Conservation (phyloP, 2,113 vertebrate genomes). For the Rhombomys opimus region DNA sequence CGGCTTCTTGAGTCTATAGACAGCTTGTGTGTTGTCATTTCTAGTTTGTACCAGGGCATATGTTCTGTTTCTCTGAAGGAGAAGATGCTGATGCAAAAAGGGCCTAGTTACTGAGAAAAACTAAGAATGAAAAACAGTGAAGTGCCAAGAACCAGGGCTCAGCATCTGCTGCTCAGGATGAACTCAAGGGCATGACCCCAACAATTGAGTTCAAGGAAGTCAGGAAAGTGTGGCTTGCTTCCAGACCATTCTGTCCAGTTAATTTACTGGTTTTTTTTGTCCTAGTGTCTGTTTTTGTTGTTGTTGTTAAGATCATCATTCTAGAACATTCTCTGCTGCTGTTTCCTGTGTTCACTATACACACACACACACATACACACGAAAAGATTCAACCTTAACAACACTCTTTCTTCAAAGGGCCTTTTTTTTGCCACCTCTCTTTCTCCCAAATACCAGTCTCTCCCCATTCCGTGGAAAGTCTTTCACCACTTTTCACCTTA, state of each 20-base stretch:
- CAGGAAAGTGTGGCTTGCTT: background rate
- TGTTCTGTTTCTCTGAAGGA: background rate
- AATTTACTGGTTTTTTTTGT: background rate
- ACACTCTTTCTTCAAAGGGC: background rate
- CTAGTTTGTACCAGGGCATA: background rate
- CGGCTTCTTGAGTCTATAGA: background rate
- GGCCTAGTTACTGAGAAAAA: conserved; percentile 16
- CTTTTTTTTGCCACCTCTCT: background rate
- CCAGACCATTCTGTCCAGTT: background rate
- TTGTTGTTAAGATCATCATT: background rate
- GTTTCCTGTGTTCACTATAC: background rate
- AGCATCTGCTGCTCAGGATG: background rate
- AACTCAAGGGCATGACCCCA: background rate
- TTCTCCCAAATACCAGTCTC: background rate
- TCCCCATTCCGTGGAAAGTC: background rate
- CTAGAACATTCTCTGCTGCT: background rate
- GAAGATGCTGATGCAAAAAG: background rate
- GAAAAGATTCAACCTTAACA: background rate
- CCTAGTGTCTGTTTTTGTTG: background rate
- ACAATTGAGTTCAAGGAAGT: background rate
- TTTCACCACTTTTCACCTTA: background rate
- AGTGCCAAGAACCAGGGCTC: background rate
- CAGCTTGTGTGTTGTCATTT: conserved; percentile 1
- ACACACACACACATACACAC: background rate
- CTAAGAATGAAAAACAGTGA: background rate